These are phyloP conservation scores for Rhea americana DNA, from an alignment of 2,113 vertebrate genomes.

Conservation along the genomic window DNA sequence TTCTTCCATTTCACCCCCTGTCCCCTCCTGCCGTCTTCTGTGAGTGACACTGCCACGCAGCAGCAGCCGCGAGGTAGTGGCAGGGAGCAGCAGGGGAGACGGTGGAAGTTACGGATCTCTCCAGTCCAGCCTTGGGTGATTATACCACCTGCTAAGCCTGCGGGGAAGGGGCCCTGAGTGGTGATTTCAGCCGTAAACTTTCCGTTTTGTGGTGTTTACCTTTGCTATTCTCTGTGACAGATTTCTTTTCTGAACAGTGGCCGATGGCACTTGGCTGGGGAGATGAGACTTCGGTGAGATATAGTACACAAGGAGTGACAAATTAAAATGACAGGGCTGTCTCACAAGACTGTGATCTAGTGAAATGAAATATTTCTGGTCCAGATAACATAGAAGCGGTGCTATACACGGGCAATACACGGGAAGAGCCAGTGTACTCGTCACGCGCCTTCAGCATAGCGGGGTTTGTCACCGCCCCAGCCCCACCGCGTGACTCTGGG, in stretches of 20 bases:
- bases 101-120: conserved; percentile 48
- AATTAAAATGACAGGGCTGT: conserved; percentile 84
- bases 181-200: conserved; percentile 74
- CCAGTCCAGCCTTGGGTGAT: conserved; percentile 60
- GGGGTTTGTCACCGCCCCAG: conserved; percentile 63
- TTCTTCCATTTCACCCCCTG: conserved; percentile 26
- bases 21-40: neutral
- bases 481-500: neutral
- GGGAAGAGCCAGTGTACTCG: conserved; percentile 62
- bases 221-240: conserved; percentile 71
- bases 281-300: conserved; percentile 59
- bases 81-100: neutral
- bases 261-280: conserved; percentile 72
- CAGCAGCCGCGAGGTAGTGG: conserved; percentile 42
- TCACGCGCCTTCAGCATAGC: conserved; percentile 61
- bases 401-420: conserved; percentile 51
- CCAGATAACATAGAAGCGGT: conserved; percentile 69
- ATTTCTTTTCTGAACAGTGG: conserved; percentile 62
- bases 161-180: conserved; percentile 58
- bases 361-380: conserved; percentile 76
- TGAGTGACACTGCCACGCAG: conserved; percentile 24
- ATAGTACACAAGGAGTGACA: conserved; percentile 74
- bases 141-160: conserved; percentile 63
- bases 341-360: conserved; percentile 77
- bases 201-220: conserved; percentile 62